Percentiles rank a stretch among this genome's conserved stretches.
These are phyloP conservation scores for Chloropsis hardwickii DNA, from an alignment of 2,113 vertebrate species.

Conservation along the genomic window DNA sequence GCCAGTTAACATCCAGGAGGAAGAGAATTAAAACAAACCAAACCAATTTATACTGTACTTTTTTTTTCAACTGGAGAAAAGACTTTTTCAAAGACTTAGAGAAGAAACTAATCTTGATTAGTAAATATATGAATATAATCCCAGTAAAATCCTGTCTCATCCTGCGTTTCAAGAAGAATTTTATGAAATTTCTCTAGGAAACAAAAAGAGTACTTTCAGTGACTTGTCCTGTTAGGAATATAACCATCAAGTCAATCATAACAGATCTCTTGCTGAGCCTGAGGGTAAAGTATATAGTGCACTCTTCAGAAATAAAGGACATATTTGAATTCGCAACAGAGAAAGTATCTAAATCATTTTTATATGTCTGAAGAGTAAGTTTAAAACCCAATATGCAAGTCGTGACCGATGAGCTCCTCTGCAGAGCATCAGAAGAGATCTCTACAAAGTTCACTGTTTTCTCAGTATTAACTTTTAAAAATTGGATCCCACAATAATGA, in stretches of 20 bases:
- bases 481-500: background rate
- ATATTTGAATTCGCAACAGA: background rate
- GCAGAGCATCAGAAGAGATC: background rate
- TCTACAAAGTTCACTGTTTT: background rate
- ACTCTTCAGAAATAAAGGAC: background rate
- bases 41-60: background rate
- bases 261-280: background rate
- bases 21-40: background rate
- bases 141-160: background rate
- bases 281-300: background rate
- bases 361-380: background rate
- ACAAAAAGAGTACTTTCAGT: background rate
- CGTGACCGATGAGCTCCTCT: background rate
- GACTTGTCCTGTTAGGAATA: background rate
- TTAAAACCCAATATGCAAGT: background rate
- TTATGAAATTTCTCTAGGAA: background rate
- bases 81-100: background rate
- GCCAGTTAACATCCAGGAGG: background rate
- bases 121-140: background rate
- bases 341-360: background rate
- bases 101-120: background rate
- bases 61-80: background rate
- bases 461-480: background rate
- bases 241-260: background rate
- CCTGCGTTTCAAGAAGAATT: background rate